phyloP scores from a whole-genome alignment of 2,113 vertebrate species.

The Crotalus viridis region DNA sequence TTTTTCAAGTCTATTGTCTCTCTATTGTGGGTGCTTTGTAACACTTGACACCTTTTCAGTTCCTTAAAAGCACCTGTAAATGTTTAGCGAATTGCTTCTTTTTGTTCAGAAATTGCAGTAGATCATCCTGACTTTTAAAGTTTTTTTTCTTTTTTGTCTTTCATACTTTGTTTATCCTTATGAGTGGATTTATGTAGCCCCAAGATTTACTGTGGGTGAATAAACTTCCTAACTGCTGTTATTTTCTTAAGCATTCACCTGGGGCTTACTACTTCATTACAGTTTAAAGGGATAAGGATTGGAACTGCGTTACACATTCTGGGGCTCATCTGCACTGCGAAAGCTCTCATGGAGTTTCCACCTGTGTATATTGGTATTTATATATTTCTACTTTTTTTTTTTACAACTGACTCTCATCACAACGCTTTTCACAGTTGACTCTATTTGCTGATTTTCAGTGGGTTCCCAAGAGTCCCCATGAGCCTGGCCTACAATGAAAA shows the following conservation, averaged over 20 bases:
- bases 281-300: background rate
- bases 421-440: background rate
- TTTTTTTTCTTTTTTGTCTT: constrained; percentile 23
- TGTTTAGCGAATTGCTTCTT: constrained; percentile 63
- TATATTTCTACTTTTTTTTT: background rate
- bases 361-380: background rate
- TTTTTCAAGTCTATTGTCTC: constrained; percentile 60
- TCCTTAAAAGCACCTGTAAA: constrained; percentile 66
- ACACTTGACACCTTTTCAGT: constrained; percentile 66
- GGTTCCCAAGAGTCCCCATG: background rate
- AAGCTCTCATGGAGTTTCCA: background rate
- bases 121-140: constrained; percentile 18
- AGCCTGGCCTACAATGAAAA: background rate
- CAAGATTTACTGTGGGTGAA: constrained; percentile 24
- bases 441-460: background rate
- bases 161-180: constrained; percentile 47
- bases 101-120: constrained; percentile 61
- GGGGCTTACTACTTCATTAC: background rate
- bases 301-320: background rate
- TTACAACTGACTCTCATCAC: background rate
- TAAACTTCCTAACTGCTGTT: background rate
- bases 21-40: constrained; percentile 60
- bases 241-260: background rate
- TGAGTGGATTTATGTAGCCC: constrained; percentile 47
- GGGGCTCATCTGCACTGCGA: background rate